These are phyloP conservation scores for Aurelia aurita complex sp. Pacific DNA, from an alignment of 30 jellyfish, hydroid and myxozoan genomes.

Conservation along the genomic window DNA sequence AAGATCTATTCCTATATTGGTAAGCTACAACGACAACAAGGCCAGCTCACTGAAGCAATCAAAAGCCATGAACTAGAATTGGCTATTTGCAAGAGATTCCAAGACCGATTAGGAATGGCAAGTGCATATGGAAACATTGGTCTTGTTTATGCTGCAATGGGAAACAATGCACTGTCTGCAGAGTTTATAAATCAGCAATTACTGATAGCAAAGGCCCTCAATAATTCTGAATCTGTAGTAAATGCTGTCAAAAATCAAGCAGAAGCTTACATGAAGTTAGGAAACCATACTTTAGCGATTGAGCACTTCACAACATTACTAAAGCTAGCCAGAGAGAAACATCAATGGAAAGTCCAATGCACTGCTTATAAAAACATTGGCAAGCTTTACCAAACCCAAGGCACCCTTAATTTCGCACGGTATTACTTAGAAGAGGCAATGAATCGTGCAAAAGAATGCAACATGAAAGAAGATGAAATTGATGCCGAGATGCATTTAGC, in stretches of 20 bases:
- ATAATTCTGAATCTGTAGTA: constrained; percentile 18
- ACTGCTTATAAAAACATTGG: constrained; percentile 40
- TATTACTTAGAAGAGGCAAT: constrained; percentile 56
- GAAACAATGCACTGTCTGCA: constrained; percentile 3
- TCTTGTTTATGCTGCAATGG: constrained; percentile 58
- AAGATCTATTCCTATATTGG: constrained; percentile 31
- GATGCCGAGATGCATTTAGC: constrained; percentile 68
- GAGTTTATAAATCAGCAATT: constrained; percentile 44
- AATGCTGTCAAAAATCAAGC: constrained; percentile 27
- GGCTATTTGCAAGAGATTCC: constrained; percentile 52
- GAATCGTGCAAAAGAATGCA: constrained; percentile 59
- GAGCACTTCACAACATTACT: constrained; percentile 19
- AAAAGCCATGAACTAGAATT: constrained; percentile 43
- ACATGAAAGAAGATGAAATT: constrained; percentile 47
- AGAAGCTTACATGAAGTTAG: constrained; percentile 22
- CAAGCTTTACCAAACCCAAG: constrained; percentile 46
- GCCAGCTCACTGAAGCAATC: constrained; percentile 32
- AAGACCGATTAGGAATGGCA: constrained; percentile 55
- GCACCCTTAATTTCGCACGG: constrained; percentile 58
- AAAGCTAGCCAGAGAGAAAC: constrained; percentile 49
- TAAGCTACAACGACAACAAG: constrained; percentile 1
- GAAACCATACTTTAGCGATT: constrained; percentile 20
- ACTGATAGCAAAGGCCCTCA: constrained; percentile 31
- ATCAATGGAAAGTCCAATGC: constrained; percentile 47
- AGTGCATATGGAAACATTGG: constrained; percentile 60